Conservation (phyloP, 2,888 invertebrate species). For the Drosophila macrospina region DNA sequence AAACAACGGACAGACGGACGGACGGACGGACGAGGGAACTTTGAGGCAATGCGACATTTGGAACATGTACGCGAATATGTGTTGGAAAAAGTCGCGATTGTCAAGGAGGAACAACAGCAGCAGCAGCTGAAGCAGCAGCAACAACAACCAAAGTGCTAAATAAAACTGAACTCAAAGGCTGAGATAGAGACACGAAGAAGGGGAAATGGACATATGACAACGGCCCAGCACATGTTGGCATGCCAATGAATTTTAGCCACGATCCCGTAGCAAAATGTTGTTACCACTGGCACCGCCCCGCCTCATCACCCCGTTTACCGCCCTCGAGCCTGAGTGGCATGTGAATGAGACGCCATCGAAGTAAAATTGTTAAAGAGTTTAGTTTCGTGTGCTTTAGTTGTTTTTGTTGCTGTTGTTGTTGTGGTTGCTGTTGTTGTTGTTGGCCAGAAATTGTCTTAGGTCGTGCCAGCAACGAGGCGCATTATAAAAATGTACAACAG, state of each 20-base stretch:
- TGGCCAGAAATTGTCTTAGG: constrained; percentile 75
- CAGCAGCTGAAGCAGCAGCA: constrained; percentile 11
- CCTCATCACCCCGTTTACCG: background rate
- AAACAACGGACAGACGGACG: constrained; percentile 38
- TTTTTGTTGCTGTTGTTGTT: constrained; percentile 29
- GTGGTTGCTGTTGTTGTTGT: constrained; percentile 17
- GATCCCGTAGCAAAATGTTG: constrained; percentile 39
- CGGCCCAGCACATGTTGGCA: constrained; percentile 65
- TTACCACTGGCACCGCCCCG: constrained; percentile 4
- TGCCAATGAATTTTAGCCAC: constrained; percentile 67
- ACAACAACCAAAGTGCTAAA: constrained; percentile 64
- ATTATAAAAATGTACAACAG: constrained; percentile 65
- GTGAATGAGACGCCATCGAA: constrained; percentile 69
- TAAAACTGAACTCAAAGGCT: constrained; percentile 39
- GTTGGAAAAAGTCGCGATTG: constrained; percentile 53
- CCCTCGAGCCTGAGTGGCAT: constrained; percentile 70
- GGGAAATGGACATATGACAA: constrained; percentile 51
- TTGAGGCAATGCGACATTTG: constrained; percentile 59
- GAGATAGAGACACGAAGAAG: background rate
- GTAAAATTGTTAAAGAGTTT: constrained; percentile 59
- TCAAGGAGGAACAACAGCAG: constrained; percentile 34
- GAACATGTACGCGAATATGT: constrained; percentile 61
- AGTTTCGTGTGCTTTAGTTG: constrained; percentile 24
- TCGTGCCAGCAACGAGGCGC: constrained; percentile 72
- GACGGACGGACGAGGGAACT: constrained; percentile 19